Percentiles rank a stretch among this genome's conserved stretches.
phyloP scores from a whole-genome alignment of 2,888 invertebrate species.

The Dione juno region DNA sequence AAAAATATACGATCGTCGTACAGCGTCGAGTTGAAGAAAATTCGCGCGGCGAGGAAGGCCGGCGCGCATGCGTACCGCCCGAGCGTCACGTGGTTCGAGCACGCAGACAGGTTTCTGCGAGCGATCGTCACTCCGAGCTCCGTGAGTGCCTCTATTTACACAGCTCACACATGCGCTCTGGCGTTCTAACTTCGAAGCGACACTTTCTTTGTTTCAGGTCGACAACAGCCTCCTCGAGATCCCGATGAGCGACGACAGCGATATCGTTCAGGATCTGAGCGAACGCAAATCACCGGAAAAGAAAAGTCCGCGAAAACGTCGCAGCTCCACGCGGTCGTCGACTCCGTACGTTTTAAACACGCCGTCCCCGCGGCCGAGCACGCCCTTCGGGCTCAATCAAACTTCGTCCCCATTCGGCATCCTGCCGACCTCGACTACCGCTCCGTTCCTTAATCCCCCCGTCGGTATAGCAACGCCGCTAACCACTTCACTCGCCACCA shows the following conservation, averaged over 20 bases:
- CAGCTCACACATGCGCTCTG: constrained; percentile 50
- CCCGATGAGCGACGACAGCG: constrained; percentile 78
- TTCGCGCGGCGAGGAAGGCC: constrained; percentile 81
- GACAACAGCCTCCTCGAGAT: constrained; percentile 78
- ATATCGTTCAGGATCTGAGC: constrained; percentile 76
- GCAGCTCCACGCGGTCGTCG: constrained; percentile 75
- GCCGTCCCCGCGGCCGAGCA: constrained; percentile 75
- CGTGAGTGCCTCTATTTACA: constrained; percentile 62
- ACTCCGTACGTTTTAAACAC: constrained; percentile 79
- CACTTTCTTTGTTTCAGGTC: constrained; percentile 65
- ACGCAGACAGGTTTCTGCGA: constrained; percentile 82
- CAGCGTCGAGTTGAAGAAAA: constrained; percentile 81
- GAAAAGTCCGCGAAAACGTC: constrained; percentile 76
- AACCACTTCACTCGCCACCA: constrained; percentile 74
- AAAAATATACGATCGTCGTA: constrained; percentile 82
- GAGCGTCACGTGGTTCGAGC: constrained; percentile 83
- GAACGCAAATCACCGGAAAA: constrained; percentile 79
- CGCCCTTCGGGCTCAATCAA: constrained; percentile 75
- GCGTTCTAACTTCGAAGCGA: constrained; percentile 52
- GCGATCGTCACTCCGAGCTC: constrained; percentile 82
- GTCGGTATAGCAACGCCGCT: constrained; percentile 79
- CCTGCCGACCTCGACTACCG: constrained; percentile 68
- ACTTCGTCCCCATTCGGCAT: constrained; percentile 69
- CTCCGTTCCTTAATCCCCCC: constrained; percentile 75
- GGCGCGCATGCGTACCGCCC: constrained; percentile 83